Conservation (phyloP, 2,888 invertebrate genomes). For the Lasioglossum morio region DNA sequence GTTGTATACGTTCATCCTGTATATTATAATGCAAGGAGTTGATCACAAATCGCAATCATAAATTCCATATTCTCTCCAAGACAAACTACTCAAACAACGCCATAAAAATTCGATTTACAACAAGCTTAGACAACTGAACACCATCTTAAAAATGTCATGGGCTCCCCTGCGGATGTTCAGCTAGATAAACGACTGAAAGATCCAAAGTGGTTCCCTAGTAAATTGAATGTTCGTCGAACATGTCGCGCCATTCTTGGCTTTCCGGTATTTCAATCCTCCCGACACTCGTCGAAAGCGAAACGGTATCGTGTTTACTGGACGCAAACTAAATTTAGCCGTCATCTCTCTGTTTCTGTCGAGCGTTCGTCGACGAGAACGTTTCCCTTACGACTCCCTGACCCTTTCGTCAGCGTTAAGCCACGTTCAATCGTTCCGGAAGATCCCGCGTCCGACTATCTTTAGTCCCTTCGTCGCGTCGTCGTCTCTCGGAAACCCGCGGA, state of each 20-base stretch:
- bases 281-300: constrained; percentile 32
- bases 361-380: constrained; percentile 50
- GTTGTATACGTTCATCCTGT: no score
- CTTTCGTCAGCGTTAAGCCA: constrained; percentile 33
- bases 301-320: constrained; percentile 68
- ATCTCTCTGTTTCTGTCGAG: constrained; percentile 41
- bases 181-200: neutral
- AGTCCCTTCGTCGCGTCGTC: constrained; percentile 20
- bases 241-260: constrained; percentile 50
- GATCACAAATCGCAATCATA: neutral
- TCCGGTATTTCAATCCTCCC: constrained; percentile 35
- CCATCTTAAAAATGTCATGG: neutral
- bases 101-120: neutral
- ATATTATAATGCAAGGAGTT: neutral
- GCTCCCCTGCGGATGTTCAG: neutral
- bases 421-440: constrained; percentile 44
- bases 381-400: constrained; percentile 57
- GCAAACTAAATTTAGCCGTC: constrained; percentile 75
- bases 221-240: constrained; percentile 2
- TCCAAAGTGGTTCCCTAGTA: neutral
- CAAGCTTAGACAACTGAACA: neutral
- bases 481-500: neutral
- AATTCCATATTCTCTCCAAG: neutral
- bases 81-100: neutral
- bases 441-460: constrained; percentile 40